Evolutionary conservation across 2,888 invertebrate species (phyloP).

Genomic region (Zaprionus lineosus): DNA sequence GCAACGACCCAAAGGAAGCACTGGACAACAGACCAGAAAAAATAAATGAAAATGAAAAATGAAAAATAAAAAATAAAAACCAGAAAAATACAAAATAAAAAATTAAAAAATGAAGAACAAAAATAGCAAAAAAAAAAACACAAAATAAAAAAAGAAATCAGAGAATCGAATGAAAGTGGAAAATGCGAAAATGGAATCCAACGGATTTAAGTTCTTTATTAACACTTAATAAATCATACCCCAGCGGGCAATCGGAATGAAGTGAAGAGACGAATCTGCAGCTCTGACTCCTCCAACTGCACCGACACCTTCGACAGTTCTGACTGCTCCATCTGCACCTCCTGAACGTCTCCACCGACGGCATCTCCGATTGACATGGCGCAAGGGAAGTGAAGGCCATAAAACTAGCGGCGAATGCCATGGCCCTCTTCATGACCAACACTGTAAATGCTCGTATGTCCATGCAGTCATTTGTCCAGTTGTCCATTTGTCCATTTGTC

Average conservation of each 20-base stretch:
- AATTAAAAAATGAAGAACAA: too few species aligned
- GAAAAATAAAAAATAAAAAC: conserved; percentile 10
- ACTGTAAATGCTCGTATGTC: conserved; percentile 63
- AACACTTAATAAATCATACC: conserved; percentile 81
- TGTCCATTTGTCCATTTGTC: conserved; percentile 49
- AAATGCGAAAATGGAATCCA: conserved; percentile 72
- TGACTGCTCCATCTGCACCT: background rate
- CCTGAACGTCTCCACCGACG: conserved; percentile 27
- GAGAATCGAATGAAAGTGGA: conserved; percentile 30
- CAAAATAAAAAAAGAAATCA: conserved; percentile 25
- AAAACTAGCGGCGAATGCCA: conserved; percentile 67
- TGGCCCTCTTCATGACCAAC: too few species aligned
- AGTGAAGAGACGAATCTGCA: conserved; percentile 3
- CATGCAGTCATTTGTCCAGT: too few species aligned
- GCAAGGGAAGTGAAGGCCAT: conserved; percentile 68
- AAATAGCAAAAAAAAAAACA: conserved; percentile 6
- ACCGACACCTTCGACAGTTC: too few species aligned
- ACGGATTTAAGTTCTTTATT: conserved; percentile 81
- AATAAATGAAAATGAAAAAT: conserved; percentile 9
- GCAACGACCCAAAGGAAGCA: background rate
- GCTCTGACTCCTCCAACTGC: background rate
- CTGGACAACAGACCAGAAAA: conserved; percentile 4
- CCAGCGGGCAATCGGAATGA: conserved; percentile 31
- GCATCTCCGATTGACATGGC: conserved; percentile 34
- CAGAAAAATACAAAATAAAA: conserved; percentile 22